phyloP scores from a whole-genome alignment of 2,797 vertebrate species.

The Myripristis murdjan region DNA sequence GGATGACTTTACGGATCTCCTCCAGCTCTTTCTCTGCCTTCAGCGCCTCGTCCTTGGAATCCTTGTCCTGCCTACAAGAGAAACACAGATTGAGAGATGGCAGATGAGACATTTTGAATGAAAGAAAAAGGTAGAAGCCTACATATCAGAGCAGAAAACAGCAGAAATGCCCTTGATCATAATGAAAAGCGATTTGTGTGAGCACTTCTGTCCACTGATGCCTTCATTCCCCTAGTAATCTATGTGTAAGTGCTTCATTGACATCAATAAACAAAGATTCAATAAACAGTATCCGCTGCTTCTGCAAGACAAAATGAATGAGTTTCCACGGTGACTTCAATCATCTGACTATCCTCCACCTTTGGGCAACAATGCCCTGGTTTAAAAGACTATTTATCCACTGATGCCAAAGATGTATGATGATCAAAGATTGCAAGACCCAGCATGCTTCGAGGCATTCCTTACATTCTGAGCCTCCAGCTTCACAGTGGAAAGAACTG shows the following conservation, averaged over 20 bases:
- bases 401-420: conserved; percentile 20
- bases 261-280: conserved; percentile 17
- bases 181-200: background rate
- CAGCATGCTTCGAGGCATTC: conserved; percentile 68
- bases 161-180: background rate
- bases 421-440: conserved; percentile 59
- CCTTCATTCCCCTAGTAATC: conserved; percentile 26
- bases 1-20: conserved; percentile 93
- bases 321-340: conserved; percentile 16
- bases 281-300: background rate
- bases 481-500: conserved; percentile 27
- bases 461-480: conserved; percentile 61
- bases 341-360: conserved; percentile 36
- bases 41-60: conserved; percentile 90
- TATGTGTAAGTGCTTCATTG: conserved; percentile 17
- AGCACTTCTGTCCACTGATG: conserved; percentile 11
- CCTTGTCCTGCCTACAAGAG: conserved; percentile 91
- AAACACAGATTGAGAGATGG: conserved; percentile 37
- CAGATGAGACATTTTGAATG: conserved; percentile 47
- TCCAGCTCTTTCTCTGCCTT: conserved; percentile 92
- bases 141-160: conserved; percentile 8
- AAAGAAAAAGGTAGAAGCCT: conserved; percentile 20
- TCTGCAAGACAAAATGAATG: conserved; percentile 5
- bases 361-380: conserved; percentile 17
- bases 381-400: conserved; percentile 2